These are phyloP conservation scores for Molorchus minor DNA, from an alignment of 2,888 invertebrate genomes.

Conservation along the genomic window DNA sequence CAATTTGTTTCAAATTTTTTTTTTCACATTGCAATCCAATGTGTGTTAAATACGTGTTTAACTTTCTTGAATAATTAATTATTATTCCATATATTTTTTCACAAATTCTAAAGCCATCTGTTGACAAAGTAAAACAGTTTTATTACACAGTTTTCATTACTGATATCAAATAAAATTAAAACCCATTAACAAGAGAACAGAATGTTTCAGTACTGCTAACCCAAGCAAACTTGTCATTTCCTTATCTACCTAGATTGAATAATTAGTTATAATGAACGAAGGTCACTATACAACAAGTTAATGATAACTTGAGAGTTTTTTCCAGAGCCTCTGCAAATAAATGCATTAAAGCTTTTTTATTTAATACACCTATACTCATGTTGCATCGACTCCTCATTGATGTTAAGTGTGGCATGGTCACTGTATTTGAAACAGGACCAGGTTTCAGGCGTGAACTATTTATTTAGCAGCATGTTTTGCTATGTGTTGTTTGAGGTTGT, in stretches of 20 bases:
- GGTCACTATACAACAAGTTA: constrained; percentile 26
- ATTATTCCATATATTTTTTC: no score
- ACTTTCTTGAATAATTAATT: no score
- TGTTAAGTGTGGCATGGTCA: constrained; percentile 35
- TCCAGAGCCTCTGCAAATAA: constrained; percentile 18
- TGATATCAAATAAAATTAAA: no score
- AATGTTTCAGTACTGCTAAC: constrained; percentile 13
- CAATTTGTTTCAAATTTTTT: no score
- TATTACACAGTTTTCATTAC: constrained; percentile 5
- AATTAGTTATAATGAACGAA: constrained; percentile 42
- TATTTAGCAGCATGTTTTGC: constrained; percentile 44
- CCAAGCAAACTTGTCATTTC: constrained; percentile 43
- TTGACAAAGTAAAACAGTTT: no score
- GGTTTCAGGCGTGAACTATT: constrained; percentile 30
- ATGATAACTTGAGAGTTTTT: constrained; percentile 31
- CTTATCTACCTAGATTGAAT: constrained; percentile 53
- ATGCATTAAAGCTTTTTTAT: constrained; percentile 37
- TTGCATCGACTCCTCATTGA: constrained; percentile 36
- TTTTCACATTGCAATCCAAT: no score
- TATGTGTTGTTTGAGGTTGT: constrained; percentile 55
- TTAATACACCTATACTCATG: constrained; percentile 23
- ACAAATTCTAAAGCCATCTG: no score
- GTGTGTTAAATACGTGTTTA: no score
- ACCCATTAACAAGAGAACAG: constrained; percentile 2
- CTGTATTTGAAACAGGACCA: constrained; percentile 17